A percentile compares a stretch with the other conserved stretches of the same genome.
Evolutionary conservation across 2,113 vertebrate species (phyloP).

Genomic region (Pogona vitticeps): DNA sequence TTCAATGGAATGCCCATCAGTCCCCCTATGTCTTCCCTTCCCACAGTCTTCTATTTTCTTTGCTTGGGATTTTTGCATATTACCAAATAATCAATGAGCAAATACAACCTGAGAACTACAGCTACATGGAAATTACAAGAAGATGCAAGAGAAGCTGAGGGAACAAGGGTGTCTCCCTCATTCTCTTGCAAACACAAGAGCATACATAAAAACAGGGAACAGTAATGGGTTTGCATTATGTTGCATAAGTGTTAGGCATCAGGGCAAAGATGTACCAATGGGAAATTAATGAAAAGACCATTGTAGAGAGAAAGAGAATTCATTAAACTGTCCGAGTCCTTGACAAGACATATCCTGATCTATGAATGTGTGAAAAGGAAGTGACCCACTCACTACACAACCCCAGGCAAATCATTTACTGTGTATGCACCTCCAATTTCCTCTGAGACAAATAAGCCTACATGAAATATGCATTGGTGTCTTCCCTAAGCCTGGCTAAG

Average conservation of each 20-base stretch:
- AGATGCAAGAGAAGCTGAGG: background rate
- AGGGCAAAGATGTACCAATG: background rate
- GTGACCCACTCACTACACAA: background rate
- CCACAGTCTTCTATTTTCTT: background rate
- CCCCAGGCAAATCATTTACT: background rate
- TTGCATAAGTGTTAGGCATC: background rate
- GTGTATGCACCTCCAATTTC: background rate
- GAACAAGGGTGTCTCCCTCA: background rate
- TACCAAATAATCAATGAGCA: background rate
- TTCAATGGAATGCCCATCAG: background rate
- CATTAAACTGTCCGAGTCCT: too few species aligned
- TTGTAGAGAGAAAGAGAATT: background rate
- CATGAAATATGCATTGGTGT: background rate
- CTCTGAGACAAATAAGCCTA: background rate
- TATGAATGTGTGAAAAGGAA: background rate
- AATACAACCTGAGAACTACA: background rate
- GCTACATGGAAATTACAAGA: background rate
- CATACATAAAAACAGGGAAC: background rate
- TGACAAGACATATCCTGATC: background rate
- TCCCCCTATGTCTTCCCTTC: background rate
- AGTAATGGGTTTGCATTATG: background rate
- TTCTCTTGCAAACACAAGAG: background rate
- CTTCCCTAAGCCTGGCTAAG: background rate
- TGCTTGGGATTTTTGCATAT: background rate
- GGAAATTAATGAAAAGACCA: background rate